Evolutionary conservation across 2,888 invertebrate species (phyloP), one percentile per base, ranked within the genome.

Genomic region (Leucozona laternaria): DNA sequence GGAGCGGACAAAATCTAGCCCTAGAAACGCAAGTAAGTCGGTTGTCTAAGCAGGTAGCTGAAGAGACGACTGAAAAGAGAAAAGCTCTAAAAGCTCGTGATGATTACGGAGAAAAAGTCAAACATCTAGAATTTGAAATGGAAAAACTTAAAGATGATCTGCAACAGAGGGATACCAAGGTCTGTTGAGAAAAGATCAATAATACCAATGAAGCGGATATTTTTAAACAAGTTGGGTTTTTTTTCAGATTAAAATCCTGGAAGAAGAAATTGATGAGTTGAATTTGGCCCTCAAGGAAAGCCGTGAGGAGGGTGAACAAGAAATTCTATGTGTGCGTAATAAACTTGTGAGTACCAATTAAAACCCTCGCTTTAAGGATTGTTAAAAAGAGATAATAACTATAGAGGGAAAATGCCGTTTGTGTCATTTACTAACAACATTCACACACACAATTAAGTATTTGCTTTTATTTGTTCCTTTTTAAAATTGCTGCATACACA

Each of bases 21-120:
- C 93, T 98, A 50, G 98, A 98, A 91, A 97, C 97, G n/a, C 98
- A 98, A 95, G 96, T 97, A 86, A 96, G 96, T 89, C 95, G 97
- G 83, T 92, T 97, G 81, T 97, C 96, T 89, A 94, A 96, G 79
- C 97, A 96, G 92, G 97, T 96, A 40, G 97, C 96, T 48, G 97
- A 96, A 90, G 97, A 97, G 92, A 96, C 97, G 28, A 94, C 96
- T 5, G 97, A 97, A 90, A 94, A 97, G 88, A 94, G 97, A 89
- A 94, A 96, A 88, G 96, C 96, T 0, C 95, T 96, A 60, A 94
- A 94, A 64, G 95, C 96, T 88, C 95, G 95, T 89, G 95, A 95
- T 89, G 94, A 94, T 88, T 93, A 96, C 88, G 93, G 94, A 85
- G 95, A 96, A 88, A 94, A 94, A 91, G 93, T 96, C 3, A 93